phyloP scores from a whole-genome alignment of 2,888 invertebrate species.

The Serripes groenlandicus region DNA sequence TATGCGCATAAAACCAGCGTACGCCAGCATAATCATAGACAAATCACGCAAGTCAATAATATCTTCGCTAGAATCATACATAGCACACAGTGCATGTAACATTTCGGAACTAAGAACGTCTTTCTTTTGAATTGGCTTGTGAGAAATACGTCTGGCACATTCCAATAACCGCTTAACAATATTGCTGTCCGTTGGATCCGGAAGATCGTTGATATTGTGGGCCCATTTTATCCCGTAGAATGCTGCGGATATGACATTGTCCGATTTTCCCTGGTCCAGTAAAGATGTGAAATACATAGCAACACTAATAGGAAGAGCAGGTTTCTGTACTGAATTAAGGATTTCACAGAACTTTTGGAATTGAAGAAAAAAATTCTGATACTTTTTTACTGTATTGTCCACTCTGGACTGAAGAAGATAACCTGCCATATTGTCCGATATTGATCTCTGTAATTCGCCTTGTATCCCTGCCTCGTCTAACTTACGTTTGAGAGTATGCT shows the following conservation, averaged over 20 bases:
- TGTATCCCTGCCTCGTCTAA: background rate
- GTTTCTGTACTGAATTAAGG: background rate
- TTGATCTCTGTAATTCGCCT: background rate
- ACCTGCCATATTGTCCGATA: background rate
- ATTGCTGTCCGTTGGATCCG: constrained; percentile 29
- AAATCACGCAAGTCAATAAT: constrained; percentile 40
- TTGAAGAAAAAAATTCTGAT: background rate
- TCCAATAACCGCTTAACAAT: constrained; percentile 28
- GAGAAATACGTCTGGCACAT: constrained; percentile 24
- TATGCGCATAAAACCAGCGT: constrained; percentile 29
- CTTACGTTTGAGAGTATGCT: background rate
- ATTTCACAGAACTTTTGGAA: background rate
- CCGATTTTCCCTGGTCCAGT: background rate
- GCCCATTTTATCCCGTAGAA: constrained; percentile 40
- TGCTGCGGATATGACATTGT: constrained; percentile 11
- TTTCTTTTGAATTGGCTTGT: too few species aligned
- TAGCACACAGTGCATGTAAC: constrained; percentile 16
- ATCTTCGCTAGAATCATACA: background rate
- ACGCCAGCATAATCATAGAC: constrained; percentile 27
- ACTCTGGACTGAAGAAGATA: background rate
- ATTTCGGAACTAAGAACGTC: constrained; percentile 20
- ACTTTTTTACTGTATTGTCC: constrained; percentile 17
- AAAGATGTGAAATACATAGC: constrained; percentile 20
- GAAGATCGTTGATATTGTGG: constrained; percentile 37
- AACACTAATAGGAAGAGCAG: constrained; percentile 16